A percentile compares a stretch with the other conserved stretches of the same genome.
Evolutionary conservation across 2,113 vertebrate species (phyloP).

Genomic region (Ammodytes marinus): DNA sequence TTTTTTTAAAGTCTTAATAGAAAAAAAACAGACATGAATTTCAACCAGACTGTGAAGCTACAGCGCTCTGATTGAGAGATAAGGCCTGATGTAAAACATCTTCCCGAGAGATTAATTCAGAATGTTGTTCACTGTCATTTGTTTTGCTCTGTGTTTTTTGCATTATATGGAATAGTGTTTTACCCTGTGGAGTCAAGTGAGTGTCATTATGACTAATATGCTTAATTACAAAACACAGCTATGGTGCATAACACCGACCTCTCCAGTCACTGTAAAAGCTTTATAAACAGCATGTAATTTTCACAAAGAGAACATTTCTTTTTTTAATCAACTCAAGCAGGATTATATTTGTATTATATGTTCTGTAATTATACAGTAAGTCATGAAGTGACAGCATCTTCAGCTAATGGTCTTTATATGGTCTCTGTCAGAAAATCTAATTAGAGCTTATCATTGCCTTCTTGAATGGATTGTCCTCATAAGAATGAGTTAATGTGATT

Average conservation of each 20-base stretch:
- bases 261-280: background rate
- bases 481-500: constrained; percentile 28
- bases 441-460: constrained; percentile 17
- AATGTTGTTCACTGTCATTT: background rate
- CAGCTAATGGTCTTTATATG: background rate
- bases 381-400: constrained; percentile 22
- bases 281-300: background rate
- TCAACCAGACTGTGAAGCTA: constrained; percentile 14
- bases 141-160: background rate
- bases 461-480: constrained; percentile 10
- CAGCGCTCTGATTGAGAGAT: constrained; percentile 1
- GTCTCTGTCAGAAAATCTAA: constrained; percentile 15
- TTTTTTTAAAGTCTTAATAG: background rate
- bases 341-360: constrained; percentile 13
- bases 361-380: background rate
- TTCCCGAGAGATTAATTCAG: no score
- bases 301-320: background rate
- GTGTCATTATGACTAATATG: constrained; percentile 20
- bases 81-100: no score
- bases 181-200: constrained; percentile 9
- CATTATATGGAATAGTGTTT: background rate
- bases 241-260: background rate
- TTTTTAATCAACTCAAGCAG: constrained; percentile 4
- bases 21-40: no score
- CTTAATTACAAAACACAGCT: constrained; percentile 16